These are phyloP conservation scores for Stichodactyla helianthus DNA, from an alignment of 64 coral and sea anemone genomes.

Conservation along the genomic window DNA sequence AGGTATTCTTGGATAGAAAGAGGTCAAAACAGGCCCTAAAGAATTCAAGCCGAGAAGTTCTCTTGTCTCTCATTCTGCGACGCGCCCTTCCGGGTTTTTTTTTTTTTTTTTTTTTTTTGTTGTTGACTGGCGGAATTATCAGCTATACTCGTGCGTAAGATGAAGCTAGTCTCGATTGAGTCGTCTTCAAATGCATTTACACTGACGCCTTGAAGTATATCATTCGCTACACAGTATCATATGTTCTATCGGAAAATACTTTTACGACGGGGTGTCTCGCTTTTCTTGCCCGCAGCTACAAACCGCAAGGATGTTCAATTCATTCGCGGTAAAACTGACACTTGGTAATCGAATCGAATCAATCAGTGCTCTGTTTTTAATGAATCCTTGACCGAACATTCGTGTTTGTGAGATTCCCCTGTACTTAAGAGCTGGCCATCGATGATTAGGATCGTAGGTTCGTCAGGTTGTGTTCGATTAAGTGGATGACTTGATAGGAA, in stretches of 20 bases:
- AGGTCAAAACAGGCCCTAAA: background rate
- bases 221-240: background rate
- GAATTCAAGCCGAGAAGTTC: background rate
- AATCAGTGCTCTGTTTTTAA: background rate
- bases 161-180: background rate
- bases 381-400: background rate
- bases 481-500: background rate
- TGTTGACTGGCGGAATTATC: background rate
- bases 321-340: background rate
- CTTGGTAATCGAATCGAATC: background rate
- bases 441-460: background rate
- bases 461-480: background rate
- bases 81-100: too few species aligned
- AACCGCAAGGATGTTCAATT: background rate
- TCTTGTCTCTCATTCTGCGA: background rate
- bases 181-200: background rate
- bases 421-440: background rate
- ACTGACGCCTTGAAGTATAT: background rate
- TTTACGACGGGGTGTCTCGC: slow-evolving; percentile 7
- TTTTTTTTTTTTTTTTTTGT: too few species aligned
- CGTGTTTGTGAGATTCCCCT: background rate
- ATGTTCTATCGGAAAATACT: background rate
- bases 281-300: slow-evolving; percentile 6
- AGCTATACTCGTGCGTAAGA: background rate
- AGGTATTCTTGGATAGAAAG: background rate